Evolutionary conservation across 2,888 invertebrate genomes (phyloP), one percentile per base, ranked within the genome.

Genomic region (Dyspetes luteomarginatus): DNA sequence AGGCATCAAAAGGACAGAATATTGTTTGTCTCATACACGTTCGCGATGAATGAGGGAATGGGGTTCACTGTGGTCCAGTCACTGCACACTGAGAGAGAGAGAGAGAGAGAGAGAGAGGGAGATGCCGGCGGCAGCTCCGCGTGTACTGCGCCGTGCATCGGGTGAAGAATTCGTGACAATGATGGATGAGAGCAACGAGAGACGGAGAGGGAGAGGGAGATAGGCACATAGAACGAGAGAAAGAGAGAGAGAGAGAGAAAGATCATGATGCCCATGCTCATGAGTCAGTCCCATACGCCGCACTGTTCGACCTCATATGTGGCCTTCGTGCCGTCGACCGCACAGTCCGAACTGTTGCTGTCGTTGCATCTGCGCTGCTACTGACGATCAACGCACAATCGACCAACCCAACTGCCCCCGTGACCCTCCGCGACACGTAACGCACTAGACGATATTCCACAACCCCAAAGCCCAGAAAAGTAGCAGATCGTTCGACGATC

Each of bases 231-330:
- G 55, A 52, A 62, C 43, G 64, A 58, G 67, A 52, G 9, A 30
- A 15, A 45, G 74, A 65, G 48, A 58, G 22, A 60, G 58, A 65
- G 65, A 48, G 43, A 67, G 36, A 50, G 30, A 22, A 41, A 76
- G 86, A 88, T 88, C 88, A 87, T 85, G 89, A 90, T 89, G 88
- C 74, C 74, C 89, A 89, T 48, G 2, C 17, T n/a, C 88, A 89
- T 90, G 91, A 91, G 90, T 91, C 90, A 89, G 89, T 87, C 89
- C 89, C 88, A 89, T 90, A 87, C 90, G 88, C 89, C 52, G 71
- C 87, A 86, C 84, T 82, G 82, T 85, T 82, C 82, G 80, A 88
- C 84, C 89, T 90, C 90, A 89, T 90, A 89, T 90, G 89, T 86
- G 89, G 87, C 88, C 89, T 88, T 86, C 87, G 83, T 80, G 82